Conservation (phyloP, 1,140 invertebrate genomes). For the Phymastichus coffea region DNA sequence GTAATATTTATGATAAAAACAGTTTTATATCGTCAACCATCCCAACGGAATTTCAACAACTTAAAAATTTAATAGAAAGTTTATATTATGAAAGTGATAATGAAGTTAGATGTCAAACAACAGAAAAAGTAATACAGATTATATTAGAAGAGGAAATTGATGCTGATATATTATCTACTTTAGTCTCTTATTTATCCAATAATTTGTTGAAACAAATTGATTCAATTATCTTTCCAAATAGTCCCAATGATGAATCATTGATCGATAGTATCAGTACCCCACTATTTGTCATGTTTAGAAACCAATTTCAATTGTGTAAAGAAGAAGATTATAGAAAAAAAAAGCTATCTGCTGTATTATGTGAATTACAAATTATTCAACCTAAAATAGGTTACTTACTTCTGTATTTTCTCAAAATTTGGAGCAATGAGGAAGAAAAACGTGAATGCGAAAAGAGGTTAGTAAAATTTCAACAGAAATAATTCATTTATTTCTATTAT, state of each 20-base stretch:
- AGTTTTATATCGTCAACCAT: too few relatives aligned
- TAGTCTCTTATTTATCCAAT: constrained; percentile 58
- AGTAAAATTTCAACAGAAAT: too few relatives aligned
- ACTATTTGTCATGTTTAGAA: constrained; percentile 79
- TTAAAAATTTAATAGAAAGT: constrained; percentile 66
- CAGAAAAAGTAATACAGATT: constrained; percentile 69
- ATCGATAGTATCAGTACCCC: constrained; percentile 79
- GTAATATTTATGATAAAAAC: too few relatives aligned
- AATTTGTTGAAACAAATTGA: constrained; percentile 59
- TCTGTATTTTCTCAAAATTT: constrained; percentile 83
- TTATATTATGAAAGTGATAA: constrained; percentile 67
- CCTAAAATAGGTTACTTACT: constrained; percentile 80
- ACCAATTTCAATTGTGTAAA: constrained; percentile 68
- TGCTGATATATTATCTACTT: constrained; percentile 61
- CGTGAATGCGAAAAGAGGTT: constrained; percentile 60
- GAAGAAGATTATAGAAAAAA: constrained; percentile 79
- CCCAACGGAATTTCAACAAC: too few relatives aligned
- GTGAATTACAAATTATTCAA: constrained; percentile 72
- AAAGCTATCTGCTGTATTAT: constrained; percentile 70
- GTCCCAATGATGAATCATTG: constrained; percentile 58
- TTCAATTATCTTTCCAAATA: constrained; percentile 58
- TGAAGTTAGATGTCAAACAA: constrained; percentile 66
- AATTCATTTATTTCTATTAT: constrained; percentile 2
- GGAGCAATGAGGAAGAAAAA: constrained; percentile 62
- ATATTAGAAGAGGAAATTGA: constrained; percentile 68